Percentiles rank a stretch among this genome's conserved stretches.
These are phyloP conservation scores for Hirudo medicinalis DNA, from an alignment of 1,140 invertebrate genomes.

Conservation along the genomic window DNA sequence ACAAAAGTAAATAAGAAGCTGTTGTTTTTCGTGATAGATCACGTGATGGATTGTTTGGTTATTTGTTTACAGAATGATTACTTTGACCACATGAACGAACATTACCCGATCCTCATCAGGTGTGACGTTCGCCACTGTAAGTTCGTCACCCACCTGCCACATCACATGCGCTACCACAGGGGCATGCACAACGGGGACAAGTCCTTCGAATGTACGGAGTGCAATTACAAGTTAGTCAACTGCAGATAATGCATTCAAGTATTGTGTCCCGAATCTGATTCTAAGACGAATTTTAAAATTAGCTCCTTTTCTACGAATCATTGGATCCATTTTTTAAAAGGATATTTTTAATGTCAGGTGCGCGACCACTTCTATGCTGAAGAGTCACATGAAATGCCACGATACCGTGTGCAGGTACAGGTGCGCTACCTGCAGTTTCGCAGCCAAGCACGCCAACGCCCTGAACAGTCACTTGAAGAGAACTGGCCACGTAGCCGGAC, in stretches of 20 bases:
- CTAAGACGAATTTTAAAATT: too few species aligned
- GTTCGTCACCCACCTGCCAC: slow-evolving; percentile 11
- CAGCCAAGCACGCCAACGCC: slow-evolving; percentile 15
- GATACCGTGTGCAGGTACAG: slow-evolving; percentile 11
- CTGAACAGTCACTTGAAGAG: slow-evolving; percentile 9
- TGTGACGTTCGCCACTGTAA: background rate
- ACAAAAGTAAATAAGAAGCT: too few species aligned
- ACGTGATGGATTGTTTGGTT: too few species aligned
- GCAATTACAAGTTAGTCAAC: slow-evolving; percentile 12
- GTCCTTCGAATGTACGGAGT: background rate
- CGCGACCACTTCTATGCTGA: slow-evolving; percentile 8
- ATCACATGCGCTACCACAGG: slow-evolving; percentile 15
- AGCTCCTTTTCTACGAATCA: too few species aligned
- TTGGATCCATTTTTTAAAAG: too few species aligned
- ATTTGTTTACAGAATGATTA: background rate
- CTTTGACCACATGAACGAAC: background rate
- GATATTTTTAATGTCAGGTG: background rate
- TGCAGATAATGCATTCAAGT: too few species aligned
- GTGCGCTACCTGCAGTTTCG: slow-evolving; percentile 9
- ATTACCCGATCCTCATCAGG: background rate
- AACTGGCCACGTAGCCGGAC: background rate
- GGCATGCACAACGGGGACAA: background rate
- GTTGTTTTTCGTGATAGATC: too few species aligned
- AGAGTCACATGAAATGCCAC: slow-evolving; percentile 14
- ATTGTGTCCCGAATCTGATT: too few species aligned